Conservation (phyloP, 23 tunicate genomes). For the Trididemnum miniatum region DNA sequence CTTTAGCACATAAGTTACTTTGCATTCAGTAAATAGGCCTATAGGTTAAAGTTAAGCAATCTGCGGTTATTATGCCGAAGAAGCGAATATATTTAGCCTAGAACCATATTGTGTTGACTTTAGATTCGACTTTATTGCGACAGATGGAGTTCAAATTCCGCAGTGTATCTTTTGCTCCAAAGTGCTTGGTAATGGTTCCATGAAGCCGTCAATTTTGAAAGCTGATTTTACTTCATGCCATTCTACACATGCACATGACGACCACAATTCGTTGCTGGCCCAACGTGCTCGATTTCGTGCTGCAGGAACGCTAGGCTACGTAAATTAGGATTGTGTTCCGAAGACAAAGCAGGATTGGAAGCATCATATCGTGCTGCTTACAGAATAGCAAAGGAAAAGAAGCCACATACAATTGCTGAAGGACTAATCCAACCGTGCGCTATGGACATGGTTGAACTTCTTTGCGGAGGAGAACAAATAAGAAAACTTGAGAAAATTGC, state of each 20-base stretch:
- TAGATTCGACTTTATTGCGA: constrained; percentile 9
- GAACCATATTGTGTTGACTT: constrained; percentile 24
- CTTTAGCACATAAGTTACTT: constrained; percentile 4
- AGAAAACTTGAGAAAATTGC: constrained; percentile 25
- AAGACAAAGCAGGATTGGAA: constrained; percentile 32
- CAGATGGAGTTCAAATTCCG: constrained; percentile 20
- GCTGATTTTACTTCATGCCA: constrained; percentile 41
- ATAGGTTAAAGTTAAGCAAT: neutral
- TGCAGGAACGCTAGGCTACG: constrained; percentile 26
- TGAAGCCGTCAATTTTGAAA: constrained; percentile 37
- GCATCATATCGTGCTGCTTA: constrained; percentile 21
- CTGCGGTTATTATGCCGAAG: constrained; percentile 31
- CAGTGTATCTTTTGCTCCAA: constrained; percentile 35
- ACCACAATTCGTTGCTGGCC: constrained; percentile 24
- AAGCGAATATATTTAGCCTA: constrained; percentile 28
- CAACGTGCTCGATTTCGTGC: constrained; percentile 42
- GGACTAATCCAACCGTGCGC: constrained; percentile 18
- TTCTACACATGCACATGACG: constrained; percentile 23
- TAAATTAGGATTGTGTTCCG: constrained; percentile 7
- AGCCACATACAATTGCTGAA: constrained; percentile 22
- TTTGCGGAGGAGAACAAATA: constrained; percentile 6
- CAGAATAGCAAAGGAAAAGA: constrained; percentile 30
- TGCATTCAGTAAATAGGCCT: constrained; percentile 19
- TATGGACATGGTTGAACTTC: constrained; percentile 20
- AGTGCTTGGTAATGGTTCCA: constrained; percentile 38